phyloP scores from a whole-genome alignment of 2,113 vertebrate species.

The Albula glossodonta region DNA sequence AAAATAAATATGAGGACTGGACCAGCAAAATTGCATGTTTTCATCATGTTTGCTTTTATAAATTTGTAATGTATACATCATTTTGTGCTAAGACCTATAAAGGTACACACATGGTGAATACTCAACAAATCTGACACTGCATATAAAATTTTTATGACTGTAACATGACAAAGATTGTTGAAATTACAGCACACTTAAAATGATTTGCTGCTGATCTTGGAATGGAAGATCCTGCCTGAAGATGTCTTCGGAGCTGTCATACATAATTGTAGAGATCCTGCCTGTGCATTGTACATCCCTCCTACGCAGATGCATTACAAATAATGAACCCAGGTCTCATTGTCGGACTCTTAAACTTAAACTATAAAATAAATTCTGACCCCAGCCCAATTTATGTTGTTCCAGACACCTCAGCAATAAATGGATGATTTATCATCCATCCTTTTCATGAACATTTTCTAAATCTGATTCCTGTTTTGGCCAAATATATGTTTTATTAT shows the following conservation, averaged over 20 bases:
- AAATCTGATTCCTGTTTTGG: neutral
- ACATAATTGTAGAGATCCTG: neutral
- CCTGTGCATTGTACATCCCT: neutral
- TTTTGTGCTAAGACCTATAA: neutral
- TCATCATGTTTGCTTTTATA: too few species aligned
- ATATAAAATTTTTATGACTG: neutral
- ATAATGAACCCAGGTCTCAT: neutral
- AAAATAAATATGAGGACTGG: too few species aligned
- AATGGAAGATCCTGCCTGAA: neutral
- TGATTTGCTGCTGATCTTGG: neutral
- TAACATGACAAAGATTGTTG: neutral
- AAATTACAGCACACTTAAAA: too few species aligned
- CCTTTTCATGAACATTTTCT: neutral
- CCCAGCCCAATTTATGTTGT: neutral
- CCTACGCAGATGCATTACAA: neutral
- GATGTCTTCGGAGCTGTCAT: neutral
- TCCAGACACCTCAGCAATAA: neutral
- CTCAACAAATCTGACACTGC: too few species aligned
- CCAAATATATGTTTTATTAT: neutral
- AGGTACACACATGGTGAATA: neutral
- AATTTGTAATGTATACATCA: neutral
- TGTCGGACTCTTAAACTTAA: neutral
- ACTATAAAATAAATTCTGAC: neutral
- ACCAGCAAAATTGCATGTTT: too few species aligned
- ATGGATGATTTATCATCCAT: neutral